Base-by-base conservation (phyloP, 2,888 invertebrate genomes). In the Oithona nana region DNA sequence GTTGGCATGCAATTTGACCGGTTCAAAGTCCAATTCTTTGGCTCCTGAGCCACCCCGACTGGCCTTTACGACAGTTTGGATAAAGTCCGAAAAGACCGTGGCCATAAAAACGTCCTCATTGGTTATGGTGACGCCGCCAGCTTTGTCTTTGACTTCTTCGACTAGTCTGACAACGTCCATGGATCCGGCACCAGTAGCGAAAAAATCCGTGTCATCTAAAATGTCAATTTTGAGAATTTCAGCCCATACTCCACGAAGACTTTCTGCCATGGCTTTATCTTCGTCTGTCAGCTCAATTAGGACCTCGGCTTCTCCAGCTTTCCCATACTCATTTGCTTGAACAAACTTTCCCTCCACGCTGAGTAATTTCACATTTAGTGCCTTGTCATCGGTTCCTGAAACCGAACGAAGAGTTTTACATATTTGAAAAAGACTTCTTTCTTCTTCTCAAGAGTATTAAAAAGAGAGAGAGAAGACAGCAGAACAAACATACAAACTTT, bases 31-130 rank as follows among this genome's bases (percentile, higher is more conserved):
- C 1, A 79, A 29, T 16, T 65, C 13, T 57, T 64, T 13, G 65
- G 65, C 57, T 66, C 66, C 28, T 58, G 30, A 24, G 64, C 65
- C 56, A 1, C 65, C 65, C 13, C 67, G 65, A 6, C 65, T 57
- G 57, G 62, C 55, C 50, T 55, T 64, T 3, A 62, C 55, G 22
- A 63, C 65, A 51, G 65, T 62, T 3, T 63, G 65, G 66, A 66
- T 64, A 20, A 31, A 51, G n/a, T 52, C 39, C 16, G 11, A 1
- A 26, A 57, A 57, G 8, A n/a, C n/a, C 2, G 94, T 88, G 8
- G 88, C 84, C 88, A 94, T 88, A 71, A 90, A 95, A 0, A 95
- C 83, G 67, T 89, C 86, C 69, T 88, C 89, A 70, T 90, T 90
- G 70, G 86, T 83, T 11, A 97, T 71, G 58, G 83, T 81, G 0